Percentiles rank a stretch among this genome's conserved stretches.
phyloP scores from a whole-genome alignment of 2,888 invertebrate species.

The Lepetodrilus schrolli region DNA sequence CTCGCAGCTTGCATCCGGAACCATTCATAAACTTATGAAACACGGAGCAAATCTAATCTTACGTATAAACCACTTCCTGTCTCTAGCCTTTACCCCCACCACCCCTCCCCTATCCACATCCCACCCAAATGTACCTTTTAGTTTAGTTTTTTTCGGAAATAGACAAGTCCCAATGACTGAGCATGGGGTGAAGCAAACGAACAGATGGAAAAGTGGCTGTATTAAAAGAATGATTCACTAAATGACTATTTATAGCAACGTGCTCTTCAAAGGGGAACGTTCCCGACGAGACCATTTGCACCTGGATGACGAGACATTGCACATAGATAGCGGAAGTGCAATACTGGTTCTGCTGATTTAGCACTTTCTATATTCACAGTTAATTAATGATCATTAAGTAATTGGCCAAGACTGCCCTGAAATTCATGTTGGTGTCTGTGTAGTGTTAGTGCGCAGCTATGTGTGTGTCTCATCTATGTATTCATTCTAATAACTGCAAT shows the following conservation, averaged over 20 bases:
- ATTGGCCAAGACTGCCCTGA: not conserved
- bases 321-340: not conserved
- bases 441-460: too few species aligned
- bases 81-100: too few species aligned
- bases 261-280: not conserved
- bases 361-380: not conserved
- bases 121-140: not conserved
- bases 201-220: not conserved
- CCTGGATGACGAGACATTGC: not conserved
- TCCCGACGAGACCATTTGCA: not conserved
- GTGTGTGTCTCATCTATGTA: too few species aligned
- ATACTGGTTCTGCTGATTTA: not conserved
- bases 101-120: too few species aligned
- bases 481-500: too few species aligned
- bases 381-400: not conserved
- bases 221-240: not conserved
- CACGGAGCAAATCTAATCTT: not conserved
- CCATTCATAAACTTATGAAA: not conserved
- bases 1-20: too few species aligned
- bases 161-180: not conserved
- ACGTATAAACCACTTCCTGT: not conserved
- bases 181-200: not conserved
- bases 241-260: not conserved
- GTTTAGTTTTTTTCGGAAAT: slow-evolving; percentile 8
- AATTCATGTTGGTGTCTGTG: too few species aligned